phyloP scores from a whole-genome alignment of 2,797 vertebrate species.

The Molossus molossus region DNA sequence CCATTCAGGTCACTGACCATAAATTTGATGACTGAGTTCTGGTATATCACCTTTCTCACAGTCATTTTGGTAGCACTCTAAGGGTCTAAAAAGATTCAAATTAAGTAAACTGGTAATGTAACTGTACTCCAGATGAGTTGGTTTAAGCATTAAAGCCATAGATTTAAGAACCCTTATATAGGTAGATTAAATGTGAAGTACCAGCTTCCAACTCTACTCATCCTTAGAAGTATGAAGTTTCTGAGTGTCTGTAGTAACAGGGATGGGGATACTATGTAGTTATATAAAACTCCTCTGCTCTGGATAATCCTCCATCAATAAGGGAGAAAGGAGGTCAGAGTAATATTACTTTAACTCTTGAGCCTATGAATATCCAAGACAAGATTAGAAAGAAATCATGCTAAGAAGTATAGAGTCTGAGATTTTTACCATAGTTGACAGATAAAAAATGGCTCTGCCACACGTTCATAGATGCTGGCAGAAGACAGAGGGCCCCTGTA shows the following conservation, averaged over 20 bases:
- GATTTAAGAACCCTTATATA: not conserved
- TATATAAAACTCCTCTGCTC: not conserved
- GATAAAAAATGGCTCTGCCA: not conserved
- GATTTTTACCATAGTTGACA: not conserved
- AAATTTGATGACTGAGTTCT: conserved; percentile 77
- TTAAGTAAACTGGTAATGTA: conserved; percentile 61
- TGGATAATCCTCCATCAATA: not conserved
- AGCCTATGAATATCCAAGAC: not conserved
- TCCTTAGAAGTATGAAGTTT: not conserved
- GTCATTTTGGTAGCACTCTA: conserved; percentile 67
- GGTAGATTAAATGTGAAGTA: not conserved
- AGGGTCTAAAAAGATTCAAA: not conserved
- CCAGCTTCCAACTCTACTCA: not conserved
- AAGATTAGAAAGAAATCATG: not conserved
- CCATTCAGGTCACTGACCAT: conserved; percentile 74
- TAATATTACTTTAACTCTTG: not conserved
- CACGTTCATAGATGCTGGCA: not conserved
- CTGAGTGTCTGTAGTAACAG: not conserved
- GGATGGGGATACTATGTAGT: not conserved
- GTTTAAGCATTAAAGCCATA: conserved; percentile 49
- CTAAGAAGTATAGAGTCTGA: not conserved
- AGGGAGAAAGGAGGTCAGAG: not conserved
- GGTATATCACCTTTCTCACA: conserved; percentile 43
- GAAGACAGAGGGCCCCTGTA: not conserved
- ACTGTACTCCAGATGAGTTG: conserved; percentile 5